phyloP scores from a whole-genome alignment of 2,797 vertebrate species.

The Pantherophis vulpinus region DNA sequence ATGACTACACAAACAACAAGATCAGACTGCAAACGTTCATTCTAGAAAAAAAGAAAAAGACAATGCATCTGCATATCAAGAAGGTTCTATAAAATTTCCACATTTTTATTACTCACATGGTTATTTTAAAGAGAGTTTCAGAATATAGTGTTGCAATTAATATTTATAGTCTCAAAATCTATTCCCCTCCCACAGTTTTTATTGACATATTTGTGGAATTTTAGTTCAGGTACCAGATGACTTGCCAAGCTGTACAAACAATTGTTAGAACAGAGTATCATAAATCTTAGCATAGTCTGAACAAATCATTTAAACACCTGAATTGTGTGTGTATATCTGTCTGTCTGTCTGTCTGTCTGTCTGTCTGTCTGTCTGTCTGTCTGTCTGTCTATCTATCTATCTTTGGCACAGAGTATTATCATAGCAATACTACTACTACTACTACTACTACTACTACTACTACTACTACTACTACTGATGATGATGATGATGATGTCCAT shows the following conservation, averaged over 20 bases:
- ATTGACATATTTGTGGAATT: background rate
- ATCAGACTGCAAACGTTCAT: constrained; percentile 95
- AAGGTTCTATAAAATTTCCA: background rate
- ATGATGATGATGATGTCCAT: background rate
- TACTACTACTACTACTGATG: too few relatives aligned
- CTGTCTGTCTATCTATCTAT: too few relatives aligned
- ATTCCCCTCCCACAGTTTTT: background rate
- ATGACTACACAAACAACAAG: constrained; percentile 93
- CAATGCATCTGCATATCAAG: background rate
- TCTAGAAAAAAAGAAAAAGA: constrained; percentile 72
- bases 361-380: too few relatives aligned
- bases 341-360: too few relatives aligned
- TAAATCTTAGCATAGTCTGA: background rate
- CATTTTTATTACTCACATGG: background rate
- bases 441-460: too few relatives aligned
- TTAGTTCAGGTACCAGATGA: background rate
- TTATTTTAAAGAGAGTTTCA: background rate
- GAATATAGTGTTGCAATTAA: background rate
- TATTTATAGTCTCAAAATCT: background rate
- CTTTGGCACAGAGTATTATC: too few relatives aligned
- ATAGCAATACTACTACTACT: too few relatives aligned
- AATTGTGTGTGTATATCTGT: background rate
- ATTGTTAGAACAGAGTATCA: background rate
- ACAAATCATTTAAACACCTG: background rate
- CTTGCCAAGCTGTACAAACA: background rate